Evolutionary conservation across 2,797 vertebrate species (phyloP).

Genomic region (Petrocephalus sullivani): DNA sequence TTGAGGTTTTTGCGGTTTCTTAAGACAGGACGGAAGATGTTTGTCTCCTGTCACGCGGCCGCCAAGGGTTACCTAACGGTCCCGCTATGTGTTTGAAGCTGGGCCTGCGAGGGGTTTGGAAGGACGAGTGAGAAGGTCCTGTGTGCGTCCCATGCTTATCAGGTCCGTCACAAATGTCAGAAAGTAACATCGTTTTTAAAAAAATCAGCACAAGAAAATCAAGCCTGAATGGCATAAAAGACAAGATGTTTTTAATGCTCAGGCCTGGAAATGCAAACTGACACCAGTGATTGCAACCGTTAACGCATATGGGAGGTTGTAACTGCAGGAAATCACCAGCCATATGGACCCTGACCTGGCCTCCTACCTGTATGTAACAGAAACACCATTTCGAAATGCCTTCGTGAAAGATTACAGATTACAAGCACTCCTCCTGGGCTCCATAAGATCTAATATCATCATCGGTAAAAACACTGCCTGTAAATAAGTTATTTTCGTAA

Average conservation of each 20-base stretch:
- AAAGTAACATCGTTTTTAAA: slow-evolving; percentile 45
- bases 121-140: slow-evolving; percentile 66
- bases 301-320: not conserved
- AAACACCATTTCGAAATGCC: not conserved
- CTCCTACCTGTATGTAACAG: not conserved
- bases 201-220: slow-evolving; percentile 40
- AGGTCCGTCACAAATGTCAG: slow-evolving; percentile 39
- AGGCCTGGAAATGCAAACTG: not conserved
- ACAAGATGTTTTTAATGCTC: slow-evolving; percentile 43
- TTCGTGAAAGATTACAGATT: not conserved
- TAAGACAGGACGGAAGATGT: slow-evolving; percentile 60
- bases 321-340: not conserved
- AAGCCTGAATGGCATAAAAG: slow-evolving; percentile 27
- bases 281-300: not conserved
- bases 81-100: slow-evolving; percentile 81
- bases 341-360: not conserved
- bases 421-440: not conserved
- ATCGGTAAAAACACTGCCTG: not conserved
- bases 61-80: slow-evolving; percentile 80
- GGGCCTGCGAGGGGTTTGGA: slow-evolving; percentile 78
- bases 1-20: slow-evolving; percentile 40
- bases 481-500: not conserved
- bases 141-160: slow-evolving; percentile 59
- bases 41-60: slow-evolving; percentile 63
- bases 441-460: not conserved